Evolutionary conservation across 2,888 invertebrate genomes (phyloP).

Genomic region (Coelogynopora nodosa): DNA sequence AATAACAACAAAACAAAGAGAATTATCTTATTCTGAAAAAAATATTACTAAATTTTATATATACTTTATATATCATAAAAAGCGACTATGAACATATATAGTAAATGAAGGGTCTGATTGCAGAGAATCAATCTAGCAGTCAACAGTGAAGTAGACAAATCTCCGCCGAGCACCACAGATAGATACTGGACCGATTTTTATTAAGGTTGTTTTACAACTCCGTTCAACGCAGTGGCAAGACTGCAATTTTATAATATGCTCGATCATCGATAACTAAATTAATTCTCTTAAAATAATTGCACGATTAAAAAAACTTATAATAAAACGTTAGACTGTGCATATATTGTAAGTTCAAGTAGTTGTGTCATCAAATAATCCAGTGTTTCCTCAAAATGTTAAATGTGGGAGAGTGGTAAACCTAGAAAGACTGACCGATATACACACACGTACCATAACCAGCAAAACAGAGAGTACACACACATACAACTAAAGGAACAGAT

Average conservation of each 20-base stretch:
- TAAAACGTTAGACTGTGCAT: no score
- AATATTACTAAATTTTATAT: no score
- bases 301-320: background rate
- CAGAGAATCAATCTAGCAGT: background rate
- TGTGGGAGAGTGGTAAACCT: background rate
- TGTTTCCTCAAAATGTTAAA: background rate
- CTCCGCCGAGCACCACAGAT: background rate
- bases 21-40: background rate
- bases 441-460: background rate
- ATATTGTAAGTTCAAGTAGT: no score
- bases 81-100: no score
- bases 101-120: no score
- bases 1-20: background rate
- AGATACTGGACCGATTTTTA: no score
- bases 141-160: constrained; percentile 2
- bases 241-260: no score
- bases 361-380: background rate
- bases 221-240: no score
- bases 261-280: no score
- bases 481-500: background rate
- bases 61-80: no score
- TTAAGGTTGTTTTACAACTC: no score
- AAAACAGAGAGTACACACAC: background rate
- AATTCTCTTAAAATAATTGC: background rate
- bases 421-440: background rate